Evolutionary conservation across 2,888 invertebrate species (phyloP), one percentile per base, ranked within the genome.

Genomic region (Bunonema sp.): DNA sequence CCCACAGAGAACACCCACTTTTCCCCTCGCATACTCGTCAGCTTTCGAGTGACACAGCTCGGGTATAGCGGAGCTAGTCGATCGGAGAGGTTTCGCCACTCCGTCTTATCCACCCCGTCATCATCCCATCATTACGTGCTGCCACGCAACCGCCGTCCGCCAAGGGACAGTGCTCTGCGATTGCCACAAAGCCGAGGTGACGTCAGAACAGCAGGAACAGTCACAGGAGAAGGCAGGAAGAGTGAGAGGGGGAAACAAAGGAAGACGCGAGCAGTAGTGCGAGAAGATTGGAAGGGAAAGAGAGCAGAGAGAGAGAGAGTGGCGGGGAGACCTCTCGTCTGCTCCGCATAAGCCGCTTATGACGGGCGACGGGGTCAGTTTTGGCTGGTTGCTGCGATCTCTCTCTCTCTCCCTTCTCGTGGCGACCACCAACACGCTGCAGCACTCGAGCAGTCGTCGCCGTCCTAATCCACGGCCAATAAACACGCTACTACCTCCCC

Each of bases 21-120:
- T n/a, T n/a, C n/a, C n/a, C n/a, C n/a, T n/a, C n/a, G n/a, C n/a
- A n/a, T n/a, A n/a, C n/a, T n/a, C n/a, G n/a, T n/a, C n/a, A n/a
- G n/a, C n/a, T n/a, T n/a, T n/a, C n/a, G n/a, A n/a, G n/a, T n/a
- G n/a, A n/a, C n/a, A n/a, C n/a, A n/a, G n/a, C n/a, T n/a, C n/a
- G 18, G 21, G 21, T 18, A 26, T 26, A 18, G 21, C 30, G 23
- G 2, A 10, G 8, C 22, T 26, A 20, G 24, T 15, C 31, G n/a
- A 10, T 28, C 33, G 19, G 30, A 28, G 37, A 30, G 36, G 21
- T 21, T 23, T 35, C 40, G 24, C 38, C 33, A 30, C 35, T 35
- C 24, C 19, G 21, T 4, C 34, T 29, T 4, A n/a, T 22, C 15
- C 19, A 19, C 23, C 26, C 29, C 21, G 21, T 26, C 31, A 32